Percentiles rank a stretch among this genome's conserved stretches.
phyloP scores from a whole-genome alignment of 2,888 invertebrate species.

The Teleogryllus oceanicus region DNA sequence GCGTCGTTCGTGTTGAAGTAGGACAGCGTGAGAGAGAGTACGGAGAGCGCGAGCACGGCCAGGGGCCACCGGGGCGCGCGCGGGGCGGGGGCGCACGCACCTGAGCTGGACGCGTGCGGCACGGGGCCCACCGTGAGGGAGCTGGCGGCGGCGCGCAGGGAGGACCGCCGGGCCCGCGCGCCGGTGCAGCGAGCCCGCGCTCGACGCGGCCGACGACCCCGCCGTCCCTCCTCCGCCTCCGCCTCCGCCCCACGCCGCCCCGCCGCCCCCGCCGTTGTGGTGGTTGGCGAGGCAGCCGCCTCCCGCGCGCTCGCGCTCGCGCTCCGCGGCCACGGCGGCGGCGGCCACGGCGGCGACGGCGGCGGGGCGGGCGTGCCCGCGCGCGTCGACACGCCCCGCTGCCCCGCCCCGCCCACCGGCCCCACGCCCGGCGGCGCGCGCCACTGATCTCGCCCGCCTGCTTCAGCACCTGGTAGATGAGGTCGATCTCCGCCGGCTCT shows the following conservation, averaged over 20 bases:
- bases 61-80: not conserved
- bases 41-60: not conserved
- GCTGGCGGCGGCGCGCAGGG: slow-evolving; percentile 43
- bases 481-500: slow-evolving; percentile 64
- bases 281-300: slow-evolving; percentile 19
- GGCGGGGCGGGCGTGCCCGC: slow-evolving; percentile 40
- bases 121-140: slow-evolving; percentile 62
- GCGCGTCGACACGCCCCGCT: slow-evolving; percentile 52
- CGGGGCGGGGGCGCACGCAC: slow-evolving; percentile 51
- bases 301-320: slow-evolving; percentile 2
- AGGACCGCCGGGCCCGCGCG: slow-evolving; percentile 25
- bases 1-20: no score
- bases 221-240: slow-evolving; percentile 36
- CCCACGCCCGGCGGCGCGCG: slow-evolving; percentile 27
- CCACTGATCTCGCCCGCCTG: slow-evolving; percentile 79
- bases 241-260: slow-evolving; percentile 40
- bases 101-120: slow-evolving; percentile 67
- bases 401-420: slow-evolving; percentile 42
- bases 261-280: not conserved
- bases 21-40: not conserved
- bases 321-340: slow-evolving; percentile 38
- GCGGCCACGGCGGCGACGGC: slow-evolving; percentile 45
- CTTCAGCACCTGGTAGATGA: slow-evolving; percentile 91
- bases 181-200: slow-evolving; percentile 31
- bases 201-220: slow-evolving; percentile 33